A percentile compares a stretch with the other conserved stretches of the same genome.
phyloP scores from a whole-genome alignment of 2,797 vertebrate species.

The Lycodopsis pacificus region DNA sequence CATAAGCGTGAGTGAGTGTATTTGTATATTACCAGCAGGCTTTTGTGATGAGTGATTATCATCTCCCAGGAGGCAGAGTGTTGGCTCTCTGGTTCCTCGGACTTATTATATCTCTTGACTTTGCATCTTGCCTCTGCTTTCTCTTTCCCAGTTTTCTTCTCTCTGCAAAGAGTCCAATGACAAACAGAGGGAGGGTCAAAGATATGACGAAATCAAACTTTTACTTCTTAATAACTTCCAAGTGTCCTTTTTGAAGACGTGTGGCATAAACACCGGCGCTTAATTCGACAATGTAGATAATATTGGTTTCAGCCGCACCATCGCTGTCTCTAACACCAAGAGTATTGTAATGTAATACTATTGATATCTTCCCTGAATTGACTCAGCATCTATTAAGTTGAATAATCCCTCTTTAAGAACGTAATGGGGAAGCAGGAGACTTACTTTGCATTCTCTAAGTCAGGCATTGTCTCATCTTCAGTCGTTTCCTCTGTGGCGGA shows the following conservation, averaged over 20 bases:
- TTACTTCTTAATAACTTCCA: not conserved
- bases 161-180: slow-evolving; percentile 74
- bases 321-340: not conserved
- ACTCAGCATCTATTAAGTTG: not conserved
- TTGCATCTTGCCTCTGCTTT: slow-evolving; percentile 81
- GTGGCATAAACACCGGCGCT: not conserved
- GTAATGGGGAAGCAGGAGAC: slow-evolving; percentile 41
- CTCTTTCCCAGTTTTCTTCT: slow-evolving; percentile 65
- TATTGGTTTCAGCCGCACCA: not conserved
- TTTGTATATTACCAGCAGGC: slow-evolving; percentile 87
- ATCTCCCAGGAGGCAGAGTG: slow-evolving; percentile 91
- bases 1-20: slow-evolving; percentile 11
- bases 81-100: slow-evolving; percentile 84
- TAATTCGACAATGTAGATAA: not conserved
- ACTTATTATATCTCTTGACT: slow-evolving; percentile 80
- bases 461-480: slow-evolving; percentile 52
- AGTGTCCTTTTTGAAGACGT: not conserved
- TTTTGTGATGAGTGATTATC: slow-evolving; percentile 90
- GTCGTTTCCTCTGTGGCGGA: slow-evolving; percentile 38
- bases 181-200: slow-evolving; percentile 24
- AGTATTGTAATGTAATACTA: not conserved
- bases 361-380: not conserved
- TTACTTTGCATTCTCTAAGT: slow-evolving; percentile 69
- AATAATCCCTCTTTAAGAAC: slow-evolving; percentile 10
- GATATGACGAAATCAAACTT: slow-evolving; percentile 5